Percentiles rank a stretch among this genome's conserved stretches.
phyloP scores from a whole-genome alignment of 2,797 vertebrate genomes.

The Phoxinus dragarum region DNA sequence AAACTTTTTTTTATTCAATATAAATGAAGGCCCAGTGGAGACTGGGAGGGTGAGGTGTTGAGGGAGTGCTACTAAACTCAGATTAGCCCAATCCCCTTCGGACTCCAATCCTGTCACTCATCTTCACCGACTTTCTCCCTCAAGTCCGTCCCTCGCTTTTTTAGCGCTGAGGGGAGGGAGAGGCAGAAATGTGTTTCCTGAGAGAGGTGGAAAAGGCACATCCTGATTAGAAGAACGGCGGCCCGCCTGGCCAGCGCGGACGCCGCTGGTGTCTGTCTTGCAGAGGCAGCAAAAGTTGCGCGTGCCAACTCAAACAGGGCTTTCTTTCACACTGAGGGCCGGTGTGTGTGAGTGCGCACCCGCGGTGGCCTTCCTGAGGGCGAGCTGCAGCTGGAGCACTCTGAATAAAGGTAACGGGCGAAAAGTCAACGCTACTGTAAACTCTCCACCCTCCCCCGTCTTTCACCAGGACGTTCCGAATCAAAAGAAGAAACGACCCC shows the following conservation, averaged over 20 bases:
- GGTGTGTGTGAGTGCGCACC: constrained; percentile 76
- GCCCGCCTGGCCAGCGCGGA: constrained; percentile 76
- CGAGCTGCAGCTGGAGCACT: constrained; percentile 90
- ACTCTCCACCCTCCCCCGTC: constrained; percentile 77
- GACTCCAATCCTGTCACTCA: constrained; percentile 61
- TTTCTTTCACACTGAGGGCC: constrained; percentile 77
- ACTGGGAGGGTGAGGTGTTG: constrained; percentile 30
- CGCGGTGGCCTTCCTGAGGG: constrained; percentile 91
- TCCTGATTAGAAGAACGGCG: constrained; percentile 86
- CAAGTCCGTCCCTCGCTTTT: constrained; percentile 53
- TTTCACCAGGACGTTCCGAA: constrained; percentile 82
- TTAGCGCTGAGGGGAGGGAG: constrained; percentile 75
- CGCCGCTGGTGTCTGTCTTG: constrained; percentile 88
- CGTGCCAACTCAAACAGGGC: constrained; percentile 96
- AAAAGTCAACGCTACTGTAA: constrained; percentile 94
- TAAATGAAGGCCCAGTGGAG: constrained; percentile 56
- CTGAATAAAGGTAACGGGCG: constrained; percentile 88
- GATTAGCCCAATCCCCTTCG: constrained; percentile 82
- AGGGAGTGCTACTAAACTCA: constrained; percentile 69
- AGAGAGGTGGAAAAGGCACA: constrained; percentile 94
- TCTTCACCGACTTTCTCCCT: constrained; percentile 38
- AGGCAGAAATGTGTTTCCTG: constrained; percentile 98
- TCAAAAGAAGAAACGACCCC: constrained; percentile 79
- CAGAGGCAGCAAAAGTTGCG: constrained; percentile 93
- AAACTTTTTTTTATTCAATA: constrained; percentile 67